Base-by-base conservation (phyloP, 2,888 invertebrate species). In the Furcula furcula region DNA sequence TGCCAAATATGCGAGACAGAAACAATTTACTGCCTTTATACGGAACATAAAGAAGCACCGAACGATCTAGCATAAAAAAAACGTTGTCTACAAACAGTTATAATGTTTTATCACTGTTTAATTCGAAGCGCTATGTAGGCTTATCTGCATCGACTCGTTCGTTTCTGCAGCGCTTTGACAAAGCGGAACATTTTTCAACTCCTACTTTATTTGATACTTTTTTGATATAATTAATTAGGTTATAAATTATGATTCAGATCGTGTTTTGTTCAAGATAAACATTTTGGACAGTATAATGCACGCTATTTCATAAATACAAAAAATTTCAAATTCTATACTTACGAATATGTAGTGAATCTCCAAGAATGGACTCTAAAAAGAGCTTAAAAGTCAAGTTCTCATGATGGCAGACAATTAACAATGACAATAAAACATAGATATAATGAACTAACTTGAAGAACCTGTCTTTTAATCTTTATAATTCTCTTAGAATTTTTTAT, bases 1-100 rank as follows among this genome's bases (percentile, higher is more conserved):
- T 85, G 85, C 87, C 87, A 87, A 87, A 88, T 83, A 83, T 76
- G 86, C 74, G 59, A 53, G 65, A 56, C 60, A 41, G 64, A 74
- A 76, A 77, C 83, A 76, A 80, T 82, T 81, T 75, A 72, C 64
- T 40, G 45, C 29, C 83, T 83, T 54, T 81, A 77, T 83, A 82
- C 55, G 82, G 84, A 46, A 52, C 61, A 76, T 76, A 85, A 83
- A 83, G 78, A 62, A 56, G 46, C 36, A 61, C 81, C 80, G 77
- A 78, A 55, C 40, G 37, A 38, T 28, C 40, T 54, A 57, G 48
- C 44, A 45, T 46, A 57, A 50, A 55, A 53, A 48, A 11, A 26
- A 14, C 16, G 10, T 13, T 6, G 5, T 26, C 37, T 19, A 32
- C 16, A 41, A 39, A 48, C 48, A 43, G 48, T 49, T 48, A 44